A percentile compares a stretch with the other conserved stretches of the same genome.
Evolutionary conservation across 2,797 vertebrate genomes (phyloP).

Genomic region (Lophotriccus pileatus): DNA sequence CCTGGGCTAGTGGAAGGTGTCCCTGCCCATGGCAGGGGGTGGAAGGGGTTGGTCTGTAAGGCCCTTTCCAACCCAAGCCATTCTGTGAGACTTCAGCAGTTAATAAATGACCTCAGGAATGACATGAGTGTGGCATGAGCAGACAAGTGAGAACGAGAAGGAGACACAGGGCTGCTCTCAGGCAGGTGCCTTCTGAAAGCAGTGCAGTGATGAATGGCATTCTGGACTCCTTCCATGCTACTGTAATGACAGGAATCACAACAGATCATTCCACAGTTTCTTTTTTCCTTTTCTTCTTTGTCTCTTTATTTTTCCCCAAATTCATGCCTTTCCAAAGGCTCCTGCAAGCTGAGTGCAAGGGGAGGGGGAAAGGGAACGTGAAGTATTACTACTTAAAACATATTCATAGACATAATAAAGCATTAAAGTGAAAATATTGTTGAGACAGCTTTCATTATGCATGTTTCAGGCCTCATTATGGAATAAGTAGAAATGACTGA

Average conservation of each 20-base stretch:
- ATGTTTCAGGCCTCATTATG: conserved; percentile 89
- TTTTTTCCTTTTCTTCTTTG: background rate
- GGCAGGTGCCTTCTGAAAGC: conserved; percentile 64
- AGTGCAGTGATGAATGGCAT: conserved; percentile 11
- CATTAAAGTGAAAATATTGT: conserved; percentile 96
- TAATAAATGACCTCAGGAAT: background rate
- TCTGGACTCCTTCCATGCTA: conserved; percentile 43
- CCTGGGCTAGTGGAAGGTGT: background rate
- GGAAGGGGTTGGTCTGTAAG: background rate
- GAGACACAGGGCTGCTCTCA: background rate
- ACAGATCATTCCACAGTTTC: conserved; percentile 38
- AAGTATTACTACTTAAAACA: conserved; percentile 84
- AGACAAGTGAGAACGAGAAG: background rate
- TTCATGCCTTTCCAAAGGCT: conserved; percentile 55
- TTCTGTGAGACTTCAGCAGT: background rate
- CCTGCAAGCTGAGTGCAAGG: conserved; percentile 24
- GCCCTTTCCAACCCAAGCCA: background rate
- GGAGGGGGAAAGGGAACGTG: conserved; percentile 43
- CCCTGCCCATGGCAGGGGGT: background rate
- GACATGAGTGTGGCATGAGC: background rate
- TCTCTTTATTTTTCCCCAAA: background rate
- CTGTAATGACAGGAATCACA: conserved; percentile 45
- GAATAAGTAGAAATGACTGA: conserved; percentile 92
- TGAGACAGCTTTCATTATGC: conserved; percentile 95
- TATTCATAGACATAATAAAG: conserved; percentile 89